Evolutionary conservation across 2,888 invertebrate species (phyloP).

Genomic region (Cerastis rubricosa): DNA sequence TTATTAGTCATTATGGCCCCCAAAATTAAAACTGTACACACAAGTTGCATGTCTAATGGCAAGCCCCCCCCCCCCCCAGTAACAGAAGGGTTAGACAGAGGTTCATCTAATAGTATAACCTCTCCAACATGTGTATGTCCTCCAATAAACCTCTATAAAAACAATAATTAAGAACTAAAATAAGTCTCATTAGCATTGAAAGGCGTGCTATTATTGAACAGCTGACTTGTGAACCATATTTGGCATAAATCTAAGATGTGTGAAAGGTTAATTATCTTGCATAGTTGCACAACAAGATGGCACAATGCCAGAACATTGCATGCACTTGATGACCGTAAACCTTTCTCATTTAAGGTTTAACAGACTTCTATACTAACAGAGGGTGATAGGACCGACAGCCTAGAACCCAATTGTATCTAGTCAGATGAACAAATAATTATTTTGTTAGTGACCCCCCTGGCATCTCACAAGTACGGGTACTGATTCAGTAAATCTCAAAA

Average conservation of each 20-base stretch:
- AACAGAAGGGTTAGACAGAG: background rate
- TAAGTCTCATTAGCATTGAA: background rate
- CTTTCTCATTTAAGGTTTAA: slow-evolving; percentile 12
- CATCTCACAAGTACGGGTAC: too few relatives aligned
- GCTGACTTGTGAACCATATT: slow-evolving; percentile 18
- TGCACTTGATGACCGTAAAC: slow-evolving; percentile 5
- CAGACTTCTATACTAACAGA: background rate
- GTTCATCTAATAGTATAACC: background rate
- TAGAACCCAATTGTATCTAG: background rate
- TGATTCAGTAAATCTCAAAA: background rate
- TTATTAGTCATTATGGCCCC: too few relatives aligned
- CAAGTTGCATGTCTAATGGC: too few relatives aligned
- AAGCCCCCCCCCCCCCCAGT: too few relatives aligned
- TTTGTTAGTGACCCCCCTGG: background rate
- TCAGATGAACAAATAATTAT: background rate
- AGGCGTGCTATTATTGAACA: background rate
- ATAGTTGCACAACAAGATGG: slow-evolving; percentile 46
- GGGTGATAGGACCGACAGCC: background rate
- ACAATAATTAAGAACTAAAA: background rate
- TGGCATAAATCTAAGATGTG: slow-evolving; percentile 18
- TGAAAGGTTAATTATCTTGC: slow-evolving; percentile 38
- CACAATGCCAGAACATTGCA: slow-evolving; percentile 38
- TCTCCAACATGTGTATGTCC: too few relatives aligned
- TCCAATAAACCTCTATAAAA: too few relatives aligned
- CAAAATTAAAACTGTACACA: too few relatives aligned